phyloP scores from a whole-genome alignment of 2,113 vertebrate genomes.

The Galeopterus variegatus region DNA sequence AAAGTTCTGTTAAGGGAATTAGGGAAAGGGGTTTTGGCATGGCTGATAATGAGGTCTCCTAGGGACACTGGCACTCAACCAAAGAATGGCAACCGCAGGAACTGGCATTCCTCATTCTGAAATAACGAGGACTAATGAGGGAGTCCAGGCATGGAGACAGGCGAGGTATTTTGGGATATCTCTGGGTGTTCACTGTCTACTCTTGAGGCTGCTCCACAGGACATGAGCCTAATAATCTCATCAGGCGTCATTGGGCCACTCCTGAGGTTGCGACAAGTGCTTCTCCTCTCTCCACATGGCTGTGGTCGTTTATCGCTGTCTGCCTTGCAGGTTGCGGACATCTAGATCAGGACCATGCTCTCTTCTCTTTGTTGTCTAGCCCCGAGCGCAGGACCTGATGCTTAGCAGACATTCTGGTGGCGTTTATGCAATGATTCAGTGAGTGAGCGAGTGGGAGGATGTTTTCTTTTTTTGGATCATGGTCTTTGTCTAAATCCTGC shows the following conservation, averaged over 20 bases:
- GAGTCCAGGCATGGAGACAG: neutral
- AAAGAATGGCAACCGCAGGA: neutral
- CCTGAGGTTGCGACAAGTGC: fast-evolving
- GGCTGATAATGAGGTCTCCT: neutral
- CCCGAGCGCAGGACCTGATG: neutral
- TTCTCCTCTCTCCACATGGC: neutral
- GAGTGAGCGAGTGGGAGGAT: neutral
- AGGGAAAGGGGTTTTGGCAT: neutral
- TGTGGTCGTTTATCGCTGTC: neutral
- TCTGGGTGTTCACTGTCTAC: neutral
- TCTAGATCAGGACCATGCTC: neutral
- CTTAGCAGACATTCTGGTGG: neutral
- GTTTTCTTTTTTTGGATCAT: neutral
- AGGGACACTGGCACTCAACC: neutral
- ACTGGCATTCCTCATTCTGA: neutral
- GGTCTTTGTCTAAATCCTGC: neutral
- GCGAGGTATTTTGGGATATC: neutral
- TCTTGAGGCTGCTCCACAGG: neutral
- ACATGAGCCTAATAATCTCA: neutral
- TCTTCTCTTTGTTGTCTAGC: neutral
- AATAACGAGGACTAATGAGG: neutral
- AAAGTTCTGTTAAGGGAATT: neutral
- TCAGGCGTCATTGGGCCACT: neutral
- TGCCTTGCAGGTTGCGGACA: neutral
- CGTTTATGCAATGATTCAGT: neutral